Evolutionary conservation across 2,888 invertebrate species (phyloP).

Genomic region (Eulithis prunata): DNA sequence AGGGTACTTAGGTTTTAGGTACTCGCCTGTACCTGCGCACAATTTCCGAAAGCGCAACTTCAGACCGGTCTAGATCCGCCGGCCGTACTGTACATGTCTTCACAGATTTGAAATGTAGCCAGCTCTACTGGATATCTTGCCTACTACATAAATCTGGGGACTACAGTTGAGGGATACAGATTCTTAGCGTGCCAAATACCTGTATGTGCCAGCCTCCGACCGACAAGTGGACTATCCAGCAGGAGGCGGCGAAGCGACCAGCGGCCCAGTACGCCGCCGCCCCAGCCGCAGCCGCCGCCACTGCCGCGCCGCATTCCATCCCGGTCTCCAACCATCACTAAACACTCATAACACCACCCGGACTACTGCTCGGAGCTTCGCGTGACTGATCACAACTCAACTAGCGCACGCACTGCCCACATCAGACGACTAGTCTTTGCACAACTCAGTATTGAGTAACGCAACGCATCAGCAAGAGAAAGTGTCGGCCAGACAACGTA

Average conservation of each 20-base stretch:
- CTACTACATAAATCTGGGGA: no score
- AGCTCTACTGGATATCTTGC: no score
- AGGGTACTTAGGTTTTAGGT: no score
- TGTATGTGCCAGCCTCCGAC: slow-evolving; percentile 85
- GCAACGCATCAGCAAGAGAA: slow-evolving; percentile 76
- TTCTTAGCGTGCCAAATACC: slow-evolving; percentile 50
- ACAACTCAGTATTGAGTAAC: slow-evolving; percentile 73
- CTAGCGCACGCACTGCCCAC: slow-evolving; percentile 58
- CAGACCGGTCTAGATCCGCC: no score
- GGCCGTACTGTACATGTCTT: no score
- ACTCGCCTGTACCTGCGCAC: no score
- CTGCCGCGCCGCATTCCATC: slow-evolving; percentile 76
- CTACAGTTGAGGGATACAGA: no score
- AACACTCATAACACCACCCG: slow-evolving; percentile 68
- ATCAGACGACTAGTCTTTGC: slow-evolving; percentile 57
- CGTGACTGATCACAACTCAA: slow-evolving; percentile 55
- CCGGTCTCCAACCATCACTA: slow-evolving; percentile 77
- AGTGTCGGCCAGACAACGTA: slow-evolving; percentile 66
- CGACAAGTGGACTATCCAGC: slow-evolving; percentile 88
- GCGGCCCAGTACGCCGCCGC: slow-evolving; percentile 79
- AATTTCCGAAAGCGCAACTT: no score
- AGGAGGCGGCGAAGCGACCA: slow-evolving; percentile 88
- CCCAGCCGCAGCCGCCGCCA: slow-evolving; percentile 75
- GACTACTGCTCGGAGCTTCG: slow-evolving; percentile 40
- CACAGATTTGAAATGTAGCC: no score